Base-by-base conservation (phyloP, 1,140 invertebrate genomes). In the Aphis craccivora region DNA sequence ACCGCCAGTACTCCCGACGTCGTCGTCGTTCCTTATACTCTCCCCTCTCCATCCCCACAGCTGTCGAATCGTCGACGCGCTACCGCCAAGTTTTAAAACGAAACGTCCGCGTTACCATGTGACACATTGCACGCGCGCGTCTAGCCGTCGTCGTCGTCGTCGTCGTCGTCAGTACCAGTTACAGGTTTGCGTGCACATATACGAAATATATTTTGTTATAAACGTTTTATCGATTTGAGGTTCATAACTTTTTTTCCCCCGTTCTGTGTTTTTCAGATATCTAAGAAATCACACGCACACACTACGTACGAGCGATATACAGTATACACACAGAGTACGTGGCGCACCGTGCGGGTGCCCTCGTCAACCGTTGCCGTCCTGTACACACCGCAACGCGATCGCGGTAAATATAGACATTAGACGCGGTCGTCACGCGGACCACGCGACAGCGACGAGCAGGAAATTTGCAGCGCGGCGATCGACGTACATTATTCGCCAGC, bases 121-220 rank as follows among this genome's bases (percentile, higher is more conserved):
- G 53, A 90, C 53, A 93, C 81, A 55, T 48, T 18, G n/a, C 48
- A 48, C 67, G 55, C 55, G 40, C 43, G 90, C n/a, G 90, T 83
- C 90, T 25, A 37, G 37, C 37, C 60, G 23, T n/a, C 90, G 90
- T 40, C 90, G 87, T 53, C 67, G 90, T 40, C 90, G 87, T 53
- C 67, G 35, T 37, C 45, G 90, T 84, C 81, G 35, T 84, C 91
- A 93, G 91, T 93, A 93, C 91, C 91, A 93, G 91, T 93, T 83
- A 93, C 91, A 51, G 76, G 91, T 93, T 93, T 51, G 91, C 91
- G 81, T 93, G 91, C 60, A 76, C 30, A 18, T 76, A 76, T 76
- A 76, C 60, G 60, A 76, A 76, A 76, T 76, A 76, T 40, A 2
- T 40, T 40, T 35, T 76, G n/a, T 76, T 76, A n/a, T 76, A 37